Evolutionary conservation across 2,113 vertebrate species (phyloP), one percentile per base, ranked within the genome.

Genomic region (Archocentrus centrarchus): DNA sequence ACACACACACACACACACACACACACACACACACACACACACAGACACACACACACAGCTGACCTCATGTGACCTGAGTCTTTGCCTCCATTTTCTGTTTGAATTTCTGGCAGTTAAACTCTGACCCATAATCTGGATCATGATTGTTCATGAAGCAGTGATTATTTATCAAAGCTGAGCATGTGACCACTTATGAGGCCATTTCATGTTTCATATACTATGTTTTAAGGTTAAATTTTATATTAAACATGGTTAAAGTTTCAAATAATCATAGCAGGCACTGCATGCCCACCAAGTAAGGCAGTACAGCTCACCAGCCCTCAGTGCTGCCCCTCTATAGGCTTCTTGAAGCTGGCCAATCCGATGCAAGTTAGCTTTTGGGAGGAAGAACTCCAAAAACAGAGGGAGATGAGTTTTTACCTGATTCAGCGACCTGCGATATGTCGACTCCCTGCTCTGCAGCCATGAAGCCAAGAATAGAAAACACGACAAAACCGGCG

Each of bases 381-480:
- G 0, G 41, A 30, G 18, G 60, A 35, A n/a, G 35, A 0, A 10
- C 32, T n/a, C 17, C 5, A 18, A 62, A 15, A 0, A 1, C 27
- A 47, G 9, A 47, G 24, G 47, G 24, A 0, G 5, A 27, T 24
- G 5, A 50, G 8, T 27, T 22, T 1, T 20, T 92, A 96, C 96
- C 96, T 90, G 96, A 96, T 68, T 97, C 96, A 1, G 96, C 96
- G 9, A 97, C 96, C 75, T 95, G 94, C 0, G 96, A 96, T 88
- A 97, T 96, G 82, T 96, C 92, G 41, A 97, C 96, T 24, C 95
- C 96, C 87, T 97, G 96, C 86, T 97, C 96, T 0, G 93, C 90
- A 0, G 96, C 96, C 96, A 97, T 97, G 91, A 97, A 97, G 60
- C 96, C 96, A 85, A 97, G 89, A 53, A 96, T 96, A 47, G 96